Percentiles rank a stretch among this genome's conserved stretches.
These are phyloP conservation scores for Tragopan temminckii DNA, from an alignment of 2,797 vertebrate species.

Conservation along the genomic window DNA sequence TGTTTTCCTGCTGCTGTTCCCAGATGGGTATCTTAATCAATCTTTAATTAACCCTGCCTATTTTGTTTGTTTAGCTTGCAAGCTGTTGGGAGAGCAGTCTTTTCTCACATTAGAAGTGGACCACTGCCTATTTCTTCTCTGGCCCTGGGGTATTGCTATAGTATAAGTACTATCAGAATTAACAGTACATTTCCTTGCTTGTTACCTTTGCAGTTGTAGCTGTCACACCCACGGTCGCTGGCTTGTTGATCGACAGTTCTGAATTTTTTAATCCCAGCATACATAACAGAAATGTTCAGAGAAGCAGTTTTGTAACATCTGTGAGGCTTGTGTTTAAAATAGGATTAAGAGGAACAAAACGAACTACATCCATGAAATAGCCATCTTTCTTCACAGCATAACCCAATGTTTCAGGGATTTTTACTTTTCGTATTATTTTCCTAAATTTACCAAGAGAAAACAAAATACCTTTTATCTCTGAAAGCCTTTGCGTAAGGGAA, in stretches of 20 bases:
- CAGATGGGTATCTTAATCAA: not conserved
- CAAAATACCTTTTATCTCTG: not conserved
- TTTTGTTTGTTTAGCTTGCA: constrained; percentile 15
- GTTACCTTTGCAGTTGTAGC: accelerated
- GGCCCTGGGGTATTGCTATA: not conserved
- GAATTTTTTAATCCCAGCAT: not conserved
- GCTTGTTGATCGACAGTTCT: not conserved
- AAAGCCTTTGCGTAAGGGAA: not conserved
- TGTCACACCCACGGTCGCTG: not conserved
- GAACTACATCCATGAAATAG: not conserved
- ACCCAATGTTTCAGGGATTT: accelerated
- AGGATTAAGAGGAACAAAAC: not conserved
- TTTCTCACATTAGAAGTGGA: not conserved
- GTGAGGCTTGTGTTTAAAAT: not conserved
- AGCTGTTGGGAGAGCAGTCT: not conserved
- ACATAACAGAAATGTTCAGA: accelerated
- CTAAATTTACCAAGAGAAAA: not conserved
- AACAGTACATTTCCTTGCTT: not conserved
- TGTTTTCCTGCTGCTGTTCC: not conserved
- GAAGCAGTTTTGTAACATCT: not conserved
- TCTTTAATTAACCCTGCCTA: not conserved
- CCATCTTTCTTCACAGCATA: not conserved
- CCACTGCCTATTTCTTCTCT: not conserved
- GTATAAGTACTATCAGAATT: not conserved
- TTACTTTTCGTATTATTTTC: not conserved